Base-by-base conservation (phyloP, 2,797 vertebrate species). In the Bufotes viridis region DNA sequence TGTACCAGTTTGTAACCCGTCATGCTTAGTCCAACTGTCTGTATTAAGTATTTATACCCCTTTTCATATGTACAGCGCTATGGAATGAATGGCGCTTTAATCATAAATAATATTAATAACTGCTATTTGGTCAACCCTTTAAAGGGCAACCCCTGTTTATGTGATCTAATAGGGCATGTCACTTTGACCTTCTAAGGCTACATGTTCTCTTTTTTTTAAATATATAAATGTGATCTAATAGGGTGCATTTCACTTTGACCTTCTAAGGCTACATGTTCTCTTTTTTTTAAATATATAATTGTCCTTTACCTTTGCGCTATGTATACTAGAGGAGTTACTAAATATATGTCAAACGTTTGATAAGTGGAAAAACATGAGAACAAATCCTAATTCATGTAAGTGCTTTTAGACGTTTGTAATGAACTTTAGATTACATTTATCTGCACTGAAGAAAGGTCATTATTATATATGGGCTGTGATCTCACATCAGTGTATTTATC, bases 401-500 rank as follows among this genome's bases (percentile, higher is more conserved):
- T 61, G 74, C 84, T 85, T 78, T 51, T 78, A 78, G 74, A 78
- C 26, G 65, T 65, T 61, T 34, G 42, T 85, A 78, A 78, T 78
- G 42, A 85, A 85, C 58, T 78, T 85, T 42, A 76, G 75, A 85
- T 76, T 76, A 49, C 49, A 60, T 26, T 85, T 85, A 78, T 78
- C 49, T 78, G 22, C 42, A 65, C 60, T 78, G 74, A 65, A 85
- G 61, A 85, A 67, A 85, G 74, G 74, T 85, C 74, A 85, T 85
- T 85, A 85, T 85, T 76, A 53, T 78, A 78, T 65, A 85, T 65
- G 58, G 74, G 14, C 60, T 67, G 74, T 85, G 72, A 78, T 76
- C 51, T 76, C n/a, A 65, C n/a, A 78, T 78, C 84, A 78, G 75
- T 78, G 74, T 78, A 85, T 78, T 85, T 85, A 85, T 85, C 84